Base-by-base conservation (phyloP, 2,113 vertebrate species). In the Petroica traversi region DNA sequence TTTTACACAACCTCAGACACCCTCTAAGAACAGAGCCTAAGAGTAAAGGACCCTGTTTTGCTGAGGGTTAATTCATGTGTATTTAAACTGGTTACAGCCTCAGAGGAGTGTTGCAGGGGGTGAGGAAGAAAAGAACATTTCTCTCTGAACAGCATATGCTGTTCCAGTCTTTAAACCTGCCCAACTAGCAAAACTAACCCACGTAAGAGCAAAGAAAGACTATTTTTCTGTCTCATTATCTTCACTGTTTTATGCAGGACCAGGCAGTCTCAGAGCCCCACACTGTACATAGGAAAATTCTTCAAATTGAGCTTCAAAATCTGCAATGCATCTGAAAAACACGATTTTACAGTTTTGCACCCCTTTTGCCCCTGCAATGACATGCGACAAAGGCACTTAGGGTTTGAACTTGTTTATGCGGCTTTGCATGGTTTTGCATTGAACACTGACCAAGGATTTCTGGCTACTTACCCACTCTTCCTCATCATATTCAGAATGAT, bases 401-500 rank as follows among this genome's bases (percentile, higher is more conserved):
- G 10, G 36, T 19, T 74, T 34, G 12, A 10, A 23, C 36, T 36
- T 62, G 22, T 49, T 68, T 10, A 15, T 19, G 40, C 22, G 40
- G 5, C 38, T 72, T 81, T 69, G 29, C 20, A 41, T 24, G 14
- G 26, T 43, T 85, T 59, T 2, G 4, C 33, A 80, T 2, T 75
- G 55, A 61, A 26, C 8, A 18, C 2, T 2, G 26, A 29, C 11
- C 29, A 54, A 54, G 38, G 46, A 33, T 23, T 84, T 73, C 40
- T 29, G 31, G 43, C 14, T 86, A 98, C 98, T 98, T 98, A 99
- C 99, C 99, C 99, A 99, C 97, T 99, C 99, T 77, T 99, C 99
- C 58, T 99, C 99, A 22, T 99, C 99, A 7, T 99, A 99, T 94
- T 99, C 99, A 5, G 99, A 99, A 45, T 99, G 99, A 49, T 99